Percentiles rank a stretch among this genome's conserved stretches.
phyloP scores from a whole-genome alignment of 2,888 invertebrate species.

The Polydrusus tereticollis region DNA sequence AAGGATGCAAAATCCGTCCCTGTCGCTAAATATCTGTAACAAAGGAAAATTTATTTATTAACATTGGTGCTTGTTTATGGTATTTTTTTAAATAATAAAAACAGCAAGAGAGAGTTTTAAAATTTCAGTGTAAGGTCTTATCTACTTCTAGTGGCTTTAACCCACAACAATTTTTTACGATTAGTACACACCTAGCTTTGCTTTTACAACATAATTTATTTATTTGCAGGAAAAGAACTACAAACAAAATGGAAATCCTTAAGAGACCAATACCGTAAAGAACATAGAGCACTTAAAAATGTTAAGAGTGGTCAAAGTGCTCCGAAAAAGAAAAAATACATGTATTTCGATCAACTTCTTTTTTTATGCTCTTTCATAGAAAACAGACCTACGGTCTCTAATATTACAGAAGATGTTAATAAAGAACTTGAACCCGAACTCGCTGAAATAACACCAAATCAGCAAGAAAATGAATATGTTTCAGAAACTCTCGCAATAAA shows the following conservation, averaged over 20 bases:
- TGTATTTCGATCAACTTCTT: neutral
- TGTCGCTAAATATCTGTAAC: neutral
- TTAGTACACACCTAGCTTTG: neutral
- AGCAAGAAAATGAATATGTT: neutral
- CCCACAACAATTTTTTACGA: neutral
- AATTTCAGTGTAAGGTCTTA: neutral
- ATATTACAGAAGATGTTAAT: neutral
- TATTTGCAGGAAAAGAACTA: neutral
- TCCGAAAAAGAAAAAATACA: neutral
- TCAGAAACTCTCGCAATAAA: neutral
- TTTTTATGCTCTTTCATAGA: neutral
- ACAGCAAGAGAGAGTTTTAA: neutral
- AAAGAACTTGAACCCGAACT: neutral
- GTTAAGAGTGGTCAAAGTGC: neutral
- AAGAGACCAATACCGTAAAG: constrained; percentile 27
- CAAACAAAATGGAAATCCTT: constrained; percentile 9
- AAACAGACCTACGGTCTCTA: neutral
- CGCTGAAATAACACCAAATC: neutral
- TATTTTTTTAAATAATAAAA: neutral
- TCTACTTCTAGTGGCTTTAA: neutral
- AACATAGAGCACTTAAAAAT: neutral
- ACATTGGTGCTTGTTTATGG: neutral
- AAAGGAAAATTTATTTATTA: neutral
- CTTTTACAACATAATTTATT: neutral
- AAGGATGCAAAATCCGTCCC: neutral